A percentile compares a stretch with the other conserved stretches of the same genome.
phyloP scores from a whole-genome alignment of 2,113 vertebrate genomes.

The Lampris megalopsis region DNA sequence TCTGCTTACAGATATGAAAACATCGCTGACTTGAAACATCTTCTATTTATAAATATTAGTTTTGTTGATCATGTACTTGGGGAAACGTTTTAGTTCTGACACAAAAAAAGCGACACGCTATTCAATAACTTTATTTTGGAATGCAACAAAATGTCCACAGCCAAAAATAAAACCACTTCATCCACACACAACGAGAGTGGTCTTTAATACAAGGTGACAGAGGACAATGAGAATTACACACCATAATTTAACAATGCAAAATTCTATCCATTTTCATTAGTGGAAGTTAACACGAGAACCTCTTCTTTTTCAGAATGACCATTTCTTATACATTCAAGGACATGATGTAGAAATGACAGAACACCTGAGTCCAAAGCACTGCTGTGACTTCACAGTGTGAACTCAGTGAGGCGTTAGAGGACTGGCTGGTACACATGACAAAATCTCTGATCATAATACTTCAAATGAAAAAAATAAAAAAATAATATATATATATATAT shows the following conservation, averaged over 20 bases:
- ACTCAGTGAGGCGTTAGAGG: slow-evolving; percentile 67
- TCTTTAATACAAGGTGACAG: slow-evolving; percentile 98
- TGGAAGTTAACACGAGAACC: slow-evolving; percentile 96
- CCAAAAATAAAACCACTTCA: slow-evolving; percentile 68
- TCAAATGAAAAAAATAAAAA: slow-evolving; percentile 83
- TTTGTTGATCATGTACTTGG: slow-evolving; percentile 44
- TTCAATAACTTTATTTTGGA: slow-evolving; percentile 67
- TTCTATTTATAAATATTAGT: slow-evolving; percentile 48
- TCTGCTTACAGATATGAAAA: slow-evolving; percentile 77
- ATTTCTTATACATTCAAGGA: slow-evolving; percentile 98
- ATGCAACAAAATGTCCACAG: slow-evolving; percentile 60
- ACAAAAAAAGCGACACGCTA: slow-evolving; percentile 25
- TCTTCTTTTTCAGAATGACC: slow-evolving; percentile 87
- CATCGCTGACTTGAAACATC: slow-evolving; percentile 60
- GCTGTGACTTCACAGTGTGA: slow-evolving; percentile 68
- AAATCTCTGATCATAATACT: slow-evolving; percentile 83
- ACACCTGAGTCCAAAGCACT: slow-evolving; percentile 79
- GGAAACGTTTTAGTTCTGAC: slow-evolving; percentile 16
- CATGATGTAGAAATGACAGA: slow-evolving; percentile 92
- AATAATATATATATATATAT: slow-evolving; percentile 52
- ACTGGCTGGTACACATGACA: slow-evolving; percentile 84
- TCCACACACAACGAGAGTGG: slow-evolving; percentile 85
- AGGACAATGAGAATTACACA: slow-evolving; percentile 87
- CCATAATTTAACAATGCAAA: slow-evolving; percentile 95
- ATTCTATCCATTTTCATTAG: slow-evolving; percentile 99